phyloP scores from a whole-genome alignment of 2,888 invertebrate species.

The Isoperla grammatica region DNA sequence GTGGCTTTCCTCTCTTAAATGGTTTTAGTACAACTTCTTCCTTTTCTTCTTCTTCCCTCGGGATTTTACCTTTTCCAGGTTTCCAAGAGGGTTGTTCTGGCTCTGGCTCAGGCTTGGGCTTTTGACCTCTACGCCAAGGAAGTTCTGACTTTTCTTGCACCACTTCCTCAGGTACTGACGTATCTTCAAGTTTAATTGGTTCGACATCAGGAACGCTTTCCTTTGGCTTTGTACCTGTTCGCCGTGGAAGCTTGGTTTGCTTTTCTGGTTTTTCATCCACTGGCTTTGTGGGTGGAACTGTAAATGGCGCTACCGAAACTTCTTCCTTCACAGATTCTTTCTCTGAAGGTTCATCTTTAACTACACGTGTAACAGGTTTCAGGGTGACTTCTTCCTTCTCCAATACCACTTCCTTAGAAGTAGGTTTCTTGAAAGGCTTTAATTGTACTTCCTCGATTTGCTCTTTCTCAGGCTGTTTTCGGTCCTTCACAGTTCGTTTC shows the following conservation, averaged over 20 bases:
- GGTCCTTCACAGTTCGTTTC: conserved; percentile 43
- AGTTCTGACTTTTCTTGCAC: conserved; percentile 2
- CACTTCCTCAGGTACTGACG: background rate
- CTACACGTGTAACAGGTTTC: conserved; percentile 1
- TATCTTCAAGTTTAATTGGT: no score
- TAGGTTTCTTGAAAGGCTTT: conserved; percentile 40
- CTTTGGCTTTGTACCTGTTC: no score
- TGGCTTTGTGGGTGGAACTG: no score
- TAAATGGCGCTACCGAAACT: no score
- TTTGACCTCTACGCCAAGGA: conserved; percentile 31
- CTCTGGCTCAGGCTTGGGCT: conserved; percentile 27
- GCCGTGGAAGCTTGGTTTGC: no score
- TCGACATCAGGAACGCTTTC: no score
- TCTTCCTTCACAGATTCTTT: no score
- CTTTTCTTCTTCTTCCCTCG: conserved; percentile 26
- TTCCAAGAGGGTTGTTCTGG: conserved; percentile 36
- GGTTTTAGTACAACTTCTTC: conserved; percentile 23
- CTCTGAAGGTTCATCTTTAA: no score
- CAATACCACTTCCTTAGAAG: conserved; percentile 11
- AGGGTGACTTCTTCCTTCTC: background rate
- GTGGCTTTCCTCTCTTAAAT: conserved; percentile 12
- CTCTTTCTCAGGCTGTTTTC: conserved; percentile 43
- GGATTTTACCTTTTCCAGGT: conserved; percentile 30
- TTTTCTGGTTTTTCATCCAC: no score
- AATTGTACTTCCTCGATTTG: conserved; percentile 48